These are phyloP conservation scores for Lagopus leucura DNA, from an alignment of 2,113 vertebrate species.

Conservation along the genomic window DNA sequence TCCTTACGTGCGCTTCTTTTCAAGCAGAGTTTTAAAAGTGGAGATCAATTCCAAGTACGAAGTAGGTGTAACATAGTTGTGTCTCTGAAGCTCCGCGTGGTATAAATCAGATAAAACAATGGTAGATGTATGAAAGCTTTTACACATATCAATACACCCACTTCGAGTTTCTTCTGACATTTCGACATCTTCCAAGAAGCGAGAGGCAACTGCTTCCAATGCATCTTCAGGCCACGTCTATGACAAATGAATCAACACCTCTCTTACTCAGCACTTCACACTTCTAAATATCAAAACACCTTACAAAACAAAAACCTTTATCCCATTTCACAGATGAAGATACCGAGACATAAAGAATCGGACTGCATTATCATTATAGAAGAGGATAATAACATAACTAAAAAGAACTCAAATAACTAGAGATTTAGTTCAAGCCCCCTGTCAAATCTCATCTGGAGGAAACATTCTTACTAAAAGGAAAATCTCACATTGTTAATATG, in stretches of 20 bases:
- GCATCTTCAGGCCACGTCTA: slow-evolving; percentile 93
- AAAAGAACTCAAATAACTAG: neutral
- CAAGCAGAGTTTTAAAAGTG: slow-evolving; percentile 88
- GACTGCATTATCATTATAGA: neutral
- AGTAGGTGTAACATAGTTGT: slow-evolving; percentile 93
- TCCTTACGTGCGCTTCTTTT: slow-evolving; percentile 85
- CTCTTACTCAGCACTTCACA: neutral
- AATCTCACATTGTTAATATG: neutral
- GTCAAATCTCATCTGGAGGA: neutral
- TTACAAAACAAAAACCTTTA: neutral
- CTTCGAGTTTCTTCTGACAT: slow-evolving; percentile 83
- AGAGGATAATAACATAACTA: neutral
- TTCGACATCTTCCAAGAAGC: slow-evolving; percentile 88
- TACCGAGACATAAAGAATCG: neutral
- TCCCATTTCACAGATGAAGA: neutral
- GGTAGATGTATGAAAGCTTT: slow-evolving; percentile 90
- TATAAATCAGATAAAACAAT: slow-evolving; percentile 83
- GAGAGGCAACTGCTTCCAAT: slow-evolving; percentile 88
- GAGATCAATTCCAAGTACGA: slow-evolving; percentile 94
- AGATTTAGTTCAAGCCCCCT: neutral
- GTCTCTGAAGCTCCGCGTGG: slow-evolving; percentile 82
- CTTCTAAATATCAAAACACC: neutral
- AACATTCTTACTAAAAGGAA: neutral
- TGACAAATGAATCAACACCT: slow-evolving; percentile 10
- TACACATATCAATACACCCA: slow-evolving; percentile 91